A percentile compares a stretch with the other conserved stretches of the same genome.
Conservation (phyloP, 2,888 invertebrate genomes). For the Polymixis flavicincta region DNA sequence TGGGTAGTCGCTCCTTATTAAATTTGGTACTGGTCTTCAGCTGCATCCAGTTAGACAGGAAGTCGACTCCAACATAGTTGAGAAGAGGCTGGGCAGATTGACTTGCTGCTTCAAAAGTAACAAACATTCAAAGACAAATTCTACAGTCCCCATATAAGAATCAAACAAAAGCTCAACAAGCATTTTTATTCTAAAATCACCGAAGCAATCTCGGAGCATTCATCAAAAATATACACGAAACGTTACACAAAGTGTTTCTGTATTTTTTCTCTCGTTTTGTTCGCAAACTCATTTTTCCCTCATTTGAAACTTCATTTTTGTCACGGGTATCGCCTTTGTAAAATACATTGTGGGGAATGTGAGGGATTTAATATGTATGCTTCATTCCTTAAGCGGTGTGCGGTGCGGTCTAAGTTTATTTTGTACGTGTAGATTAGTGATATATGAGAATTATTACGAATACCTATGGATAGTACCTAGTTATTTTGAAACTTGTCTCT, state of each 20-base stretch:
- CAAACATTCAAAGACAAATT: neutral
- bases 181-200: constrained; percentile 25
- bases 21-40: too few species aligned
- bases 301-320: constrained; percentile 60
- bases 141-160: neutral
- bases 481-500: neutral
- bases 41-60: too few species aligned
- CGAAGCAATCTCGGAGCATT: constrained; percentile 39
- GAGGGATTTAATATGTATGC: constrained; percentile 61
- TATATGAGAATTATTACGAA: constrained; percentile 20
- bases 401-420: constrained; percentile 32
- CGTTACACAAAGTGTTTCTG: constrained; percentile 31
- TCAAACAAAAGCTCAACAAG: constrained; percentile 1
- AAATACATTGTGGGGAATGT: constrained; percentile 27
- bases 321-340: constrained; percentile 48
- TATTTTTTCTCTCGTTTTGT: constrained; percentile 16
- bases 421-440: constrained; percentile 24
- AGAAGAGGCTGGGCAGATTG: too few species aligned
- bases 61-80: too few species aligned
- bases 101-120: neutral
- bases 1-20: too few species aligned
- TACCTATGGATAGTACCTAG: neutral
- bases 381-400: constrained; percentile 38
- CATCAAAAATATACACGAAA: constrained; percentile 46
- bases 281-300: constrained; percentile 50